Percentiles rank a stretch among this genome's conserved stretches.
Evolutionary conservation across 53 echinoderm and acorn worm genomes (phyloP).

Genomic region (Actinopyga echinites): DNA sequence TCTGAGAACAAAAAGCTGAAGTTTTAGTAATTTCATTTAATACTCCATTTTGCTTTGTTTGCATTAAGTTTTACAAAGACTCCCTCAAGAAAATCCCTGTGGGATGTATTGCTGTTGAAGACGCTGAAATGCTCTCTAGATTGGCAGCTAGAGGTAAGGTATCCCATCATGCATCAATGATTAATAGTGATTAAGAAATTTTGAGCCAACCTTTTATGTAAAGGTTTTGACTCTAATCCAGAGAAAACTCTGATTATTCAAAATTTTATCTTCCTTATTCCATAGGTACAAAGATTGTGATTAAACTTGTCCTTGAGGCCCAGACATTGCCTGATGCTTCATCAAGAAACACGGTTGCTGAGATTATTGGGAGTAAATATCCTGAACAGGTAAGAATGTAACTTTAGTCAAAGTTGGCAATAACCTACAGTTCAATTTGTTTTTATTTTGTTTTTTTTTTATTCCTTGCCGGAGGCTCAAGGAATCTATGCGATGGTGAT

Average conservation of each 20-base stretch:
- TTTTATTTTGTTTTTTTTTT: too few relatives aligned
- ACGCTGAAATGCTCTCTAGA: constrained; percentile 78
- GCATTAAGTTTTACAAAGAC: constrained; percentile 60
- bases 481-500: too few relatives aligned
- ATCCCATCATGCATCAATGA: not conserved
- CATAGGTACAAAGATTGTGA: constrained; percentile 72
- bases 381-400: constrained; percentile 66
- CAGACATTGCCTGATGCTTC: constrained; percentile 47
- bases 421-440: too few relatives aligned
- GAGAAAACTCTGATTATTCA: too few relatives aligned
- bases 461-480: too few relatives aligned
- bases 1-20: too few relatives aligned
- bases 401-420: too few relatives aligned
- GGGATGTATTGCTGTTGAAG: constrained; percentile 75
- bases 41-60: too few relatives aligned
- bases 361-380: constrained; percentile 66
- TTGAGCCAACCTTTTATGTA: too few relatives aligned
- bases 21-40: too few relatives aligned
- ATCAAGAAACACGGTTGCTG: constrained; percentile 77
- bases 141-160: constrained; percentile 69
- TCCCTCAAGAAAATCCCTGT: constrained; percentile 66
- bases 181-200: too few relatives aligned
- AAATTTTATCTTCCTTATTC: not conserved
- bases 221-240: too few relatives aligned
- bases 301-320: constrained; percentile 66